A percentile compares a stretch with the other conserved stretches of the same genome.
Evolutionary conservation across 2,888 invertebrate genomes (phyloP).

Genomic region (Eupeodes luniger): DNA sequence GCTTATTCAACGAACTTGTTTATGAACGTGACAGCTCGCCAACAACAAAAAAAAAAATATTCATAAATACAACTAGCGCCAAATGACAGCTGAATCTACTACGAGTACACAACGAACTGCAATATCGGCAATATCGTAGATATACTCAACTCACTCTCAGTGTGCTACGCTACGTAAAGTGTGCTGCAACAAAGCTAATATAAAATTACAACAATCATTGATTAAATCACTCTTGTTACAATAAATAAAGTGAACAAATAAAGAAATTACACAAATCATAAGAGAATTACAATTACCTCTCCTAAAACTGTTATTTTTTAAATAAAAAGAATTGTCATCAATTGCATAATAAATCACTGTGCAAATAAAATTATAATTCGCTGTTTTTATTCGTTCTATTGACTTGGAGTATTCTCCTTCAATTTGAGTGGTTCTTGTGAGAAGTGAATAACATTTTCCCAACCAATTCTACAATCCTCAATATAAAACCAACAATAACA

Average conservation of each 20-base stretch:
- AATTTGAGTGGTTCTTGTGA: slow-evolving; percentile 59
- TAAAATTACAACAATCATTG: slow-evolving; percentile 40
- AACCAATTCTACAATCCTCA: slow-evolving; percentile 8
- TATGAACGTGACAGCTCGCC: slow-evolving; percentile 18
- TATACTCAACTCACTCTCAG: not conserved
- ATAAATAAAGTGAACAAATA: slow-evolving; percentile 1
- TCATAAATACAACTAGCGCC: slow-evolving; percentile 26
- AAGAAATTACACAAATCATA: slow-evolving; percentile 8
- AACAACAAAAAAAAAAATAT: slow-evolving; percentile 59
- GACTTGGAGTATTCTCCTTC: slow-evolving; percentile 36
- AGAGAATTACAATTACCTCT: slow-evolving; percentile 60
- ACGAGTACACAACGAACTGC: slow-evolving; percentile 2
- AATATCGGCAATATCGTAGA: slow-evolving; percentile 18
- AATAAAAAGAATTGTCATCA: slow-evolving; percentile 11
- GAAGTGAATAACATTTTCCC: slow-evolving; percentile 50
- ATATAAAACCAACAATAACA: not conserved
- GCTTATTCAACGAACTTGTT: not conserved
- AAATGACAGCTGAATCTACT: slow-evolving; percentile 25
- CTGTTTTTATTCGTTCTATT: slow-evolving; percentile 41
- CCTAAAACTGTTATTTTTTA: not conserved
- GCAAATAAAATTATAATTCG: slow-evolving; percentile 16
- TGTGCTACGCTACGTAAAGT: slow-evolving; percentile 3
- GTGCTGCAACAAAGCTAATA: slow-evolving; percentile 17
- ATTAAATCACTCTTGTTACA: slow-evolving; percentile 60
- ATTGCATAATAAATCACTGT: slow-evolving; percentile 62